Percentiles rank a stretch among this genome's conserved stretches.
phyloP scores from a whole-genome alignment of 2,797 vertebrate species.

The Notolepis coatsorum region DNA sequence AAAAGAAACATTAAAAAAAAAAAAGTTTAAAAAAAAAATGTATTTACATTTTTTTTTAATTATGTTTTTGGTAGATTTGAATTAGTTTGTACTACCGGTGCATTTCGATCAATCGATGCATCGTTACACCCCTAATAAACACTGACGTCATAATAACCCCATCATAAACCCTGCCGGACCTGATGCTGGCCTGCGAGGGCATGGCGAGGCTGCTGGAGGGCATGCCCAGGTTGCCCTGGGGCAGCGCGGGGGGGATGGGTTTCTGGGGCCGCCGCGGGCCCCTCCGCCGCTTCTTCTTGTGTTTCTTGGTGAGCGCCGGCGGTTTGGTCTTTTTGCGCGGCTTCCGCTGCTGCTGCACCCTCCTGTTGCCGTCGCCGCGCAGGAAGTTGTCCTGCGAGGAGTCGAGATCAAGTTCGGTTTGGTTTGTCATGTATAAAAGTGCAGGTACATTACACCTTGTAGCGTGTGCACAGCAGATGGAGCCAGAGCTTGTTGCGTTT shows the following conservation, averaged over 20 bases:
- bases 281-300: constrained; percentile 98
- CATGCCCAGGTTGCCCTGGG: constrained; percentile 98
- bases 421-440: no score
- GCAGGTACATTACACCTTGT: no score
- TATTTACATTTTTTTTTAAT: no score
- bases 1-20: neutral
- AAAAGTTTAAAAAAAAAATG: constrained; percentile 13
- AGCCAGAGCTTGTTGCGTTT: no score
- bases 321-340: constrained; percentile 99
- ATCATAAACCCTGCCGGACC: constrained; percentile 84
- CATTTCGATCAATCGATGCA: no score
- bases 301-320: constrained; percentile 99
- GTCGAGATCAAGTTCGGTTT: neutral
- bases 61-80: no score
- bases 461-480: no score
- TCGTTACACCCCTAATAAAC: neutral
- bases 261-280: constrained; percentile 95
- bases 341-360: constrained; percentile 98
- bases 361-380: constrained; percentile 93
- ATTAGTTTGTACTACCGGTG: no score
- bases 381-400: constrained; percentile 94
- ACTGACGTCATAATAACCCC: neutral
- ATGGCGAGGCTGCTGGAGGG: constrained; percentile 90
- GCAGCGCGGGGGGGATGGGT: constrained; percentile 96
- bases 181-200: constrained; percentile 90